Evolutionary conservation across 2,797 vertebrate species (phyloP), one percentile per base, ranked within the genome.

Genomic region (Lateolabrax maculatus): DNA sequence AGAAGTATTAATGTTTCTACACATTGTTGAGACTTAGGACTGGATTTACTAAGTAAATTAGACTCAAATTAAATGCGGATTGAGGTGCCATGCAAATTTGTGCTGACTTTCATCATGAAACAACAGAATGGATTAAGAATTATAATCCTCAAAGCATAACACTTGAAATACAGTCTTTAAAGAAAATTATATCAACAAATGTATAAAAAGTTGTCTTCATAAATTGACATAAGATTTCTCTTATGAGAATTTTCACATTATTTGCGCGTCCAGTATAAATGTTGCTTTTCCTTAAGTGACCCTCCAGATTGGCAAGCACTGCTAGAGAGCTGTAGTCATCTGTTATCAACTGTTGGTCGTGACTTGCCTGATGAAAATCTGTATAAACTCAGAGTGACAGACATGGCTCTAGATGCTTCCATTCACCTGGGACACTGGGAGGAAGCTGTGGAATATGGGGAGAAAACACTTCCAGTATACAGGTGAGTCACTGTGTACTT

Each of bases 361-460:
- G 78, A 15, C n/a, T 81, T 98, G 19, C 98, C 98, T 8, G 96
- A 97, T 74, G 95, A 93, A 80, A 99, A 99, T 85, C 91, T 99
- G 81, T 97, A 97, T 88, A 95, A 96, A 90, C 95, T 99, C 84
- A 95, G 95, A 88, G 75, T 97, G 75, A 95, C 97, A 10, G 97
- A 99, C 90, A 91, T 95, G 46, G 96, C 96, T 79, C 92, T 97
- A 93, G 98, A 99, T 9, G 96, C 96, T 82, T 96, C 95, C 81
- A 94, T 99, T 87, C 93, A 95, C 84, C 95, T 98, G 37, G 94
- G 92, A 34, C 92, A 62, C 71, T 96, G 97, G 94, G 95, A 96
- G 79, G 94, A 95, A 69, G 98, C 98, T 2, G 60, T 97, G 83
- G 65, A 56, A 65, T 97, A 96, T 0, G 97, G 96, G 3, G 58